A percentile compares a stretch with the other conserved stretches of the same genome.
Evolutionary conservation across 2,888 invertebrate species (phyloP).

Genomic region (Andricus quercusramuli): DNA sequence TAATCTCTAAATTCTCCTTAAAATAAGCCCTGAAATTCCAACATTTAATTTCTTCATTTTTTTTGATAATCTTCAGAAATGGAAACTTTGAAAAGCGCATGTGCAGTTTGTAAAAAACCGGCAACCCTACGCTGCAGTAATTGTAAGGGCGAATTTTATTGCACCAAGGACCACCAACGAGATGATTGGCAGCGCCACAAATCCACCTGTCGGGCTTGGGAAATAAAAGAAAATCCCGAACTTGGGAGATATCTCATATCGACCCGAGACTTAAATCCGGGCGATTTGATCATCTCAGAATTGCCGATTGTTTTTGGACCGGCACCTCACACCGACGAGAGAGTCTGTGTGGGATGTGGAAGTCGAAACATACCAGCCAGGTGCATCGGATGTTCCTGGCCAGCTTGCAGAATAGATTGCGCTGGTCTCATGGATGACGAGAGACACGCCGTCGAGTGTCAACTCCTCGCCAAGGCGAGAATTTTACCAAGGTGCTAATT

Average conservation of each 20-base stretch:
- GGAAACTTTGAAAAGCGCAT: slow-evolving; percentile 67
- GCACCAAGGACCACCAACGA: slow-evolving; percentile 84
- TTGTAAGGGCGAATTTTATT: slow-evolving; percentile 84
- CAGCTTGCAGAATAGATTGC: slow-evolving; percentile 86
- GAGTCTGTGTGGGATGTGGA: slow-evolving; percentile 90
- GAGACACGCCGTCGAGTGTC: slow-evolving; percentile 87
- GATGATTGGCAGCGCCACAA: slow-evolving; percentile 85
- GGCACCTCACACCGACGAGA: slow-evolving; percentile 83
- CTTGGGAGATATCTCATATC: slow-evolving; percentile 85
- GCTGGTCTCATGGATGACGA: slow-evolving; percentile 83
- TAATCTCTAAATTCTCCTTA: no score
- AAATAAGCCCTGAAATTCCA: no score
- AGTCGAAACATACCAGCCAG: slow-evolving; percentile 77
- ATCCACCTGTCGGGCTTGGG: slow-evolving; percentile 82
- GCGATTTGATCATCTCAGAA: slow-evolving; percentile 83
- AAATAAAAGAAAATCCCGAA: slow-evolving; percentile 80
- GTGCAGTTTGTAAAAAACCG: slow-evolving; percentile 81
- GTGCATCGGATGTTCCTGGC: slow-evolving; percentile 88
- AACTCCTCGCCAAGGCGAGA: slow-evolving; percentile 79
- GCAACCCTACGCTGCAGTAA: slow-evolving; percentile 82
- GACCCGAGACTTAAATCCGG: slow-evolving; percentile 82
- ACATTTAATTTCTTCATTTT: no score
- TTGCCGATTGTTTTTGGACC: slow-evolving; percentile 86
- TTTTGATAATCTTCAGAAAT: slow-evolving; percentile 40
- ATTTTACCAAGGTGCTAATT: slow-evolving; percentile 69